Evolutionary conservation across 2,113 vertebrate genomes (phyloP), one percentile per base, ranked within the genome.

Genomic region (Solea solea): DNA sequence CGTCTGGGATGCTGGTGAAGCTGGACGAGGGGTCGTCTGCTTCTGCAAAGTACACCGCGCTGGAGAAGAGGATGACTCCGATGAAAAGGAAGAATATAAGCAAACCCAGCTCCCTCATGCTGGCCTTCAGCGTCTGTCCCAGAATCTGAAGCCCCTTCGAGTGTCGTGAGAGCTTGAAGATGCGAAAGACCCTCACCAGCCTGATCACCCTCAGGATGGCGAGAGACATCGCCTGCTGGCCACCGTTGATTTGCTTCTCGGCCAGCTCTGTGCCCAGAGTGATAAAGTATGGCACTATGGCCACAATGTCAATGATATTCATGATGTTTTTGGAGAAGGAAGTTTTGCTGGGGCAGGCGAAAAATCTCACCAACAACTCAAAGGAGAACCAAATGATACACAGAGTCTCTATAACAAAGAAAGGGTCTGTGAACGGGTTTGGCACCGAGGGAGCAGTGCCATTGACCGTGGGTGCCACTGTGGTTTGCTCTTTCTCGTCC

Each of bases 311-410:
- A 48, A 99, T 99, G 56, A 98, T 95, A 91, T 99, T 99, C 98
- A 99, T 99, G 71, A 99, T 96, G 88, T 99, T 98, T 85, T 96
- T 96, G 69, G 95, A 98, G 92, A 99, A 99, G 46, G 93, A 91
- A 70, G 97, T 95, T 86, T 99, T 99, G 86, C 97, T 99, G 69
- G 98, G 98, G 62, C 97, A 98, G 34, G 97, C 95, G 21, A 97
- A 98, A 74, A 99, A 99, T 1, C 98, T 91, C 58, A 99, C 98
- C 60, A 99, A 92, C 78, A 99, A 80, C 91, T 99, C 98, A 0
- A 99, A 99, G 14, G 98, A 99, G 90, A 99, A 99, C 98, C 98
- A 99, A 57, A 99, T 97, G 81, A 99, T 98, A 84, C 98, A 99
- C 67, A 99, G 92, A 3, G 98, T 99, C 93, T 99, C 98, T 56